A percentile compares a stretch with the other conserved stretches of the same genome.
These are phyloP conservation scores for Emydocephalus ijimae DNA, from an alignment of 2,113 vertebrate genomes.

Conservation along the genomic window DNA sequence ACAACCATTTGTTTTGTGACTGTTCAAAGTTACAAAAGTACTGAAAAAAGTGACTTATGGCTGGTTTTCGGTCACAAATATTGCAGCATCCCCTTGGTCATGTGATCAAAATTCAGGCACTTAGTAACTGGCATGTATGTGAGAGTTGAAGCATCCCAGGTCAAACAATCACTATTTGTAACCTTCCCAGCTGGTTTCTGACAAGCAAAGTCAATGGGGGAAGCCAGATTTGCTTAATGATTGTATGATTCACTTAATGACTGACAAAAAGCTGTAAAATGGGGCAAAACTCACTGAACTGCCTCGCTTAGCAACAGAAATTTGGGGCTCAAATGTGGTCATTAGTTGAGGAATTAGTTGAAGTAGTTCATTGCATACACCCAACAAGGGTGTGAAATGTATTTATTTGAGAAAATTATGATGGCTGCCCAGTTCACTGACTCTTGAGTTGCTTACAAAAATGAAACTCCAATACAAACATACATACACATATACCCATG, in stretches of 20 bases:
- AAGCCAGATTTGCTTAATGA: neutral
- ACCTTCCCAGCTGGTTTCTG: neutral
- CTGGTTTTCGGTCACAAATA: neutral
- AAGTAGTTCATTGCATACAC: neutral
- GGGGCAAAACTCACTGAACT: neutral
- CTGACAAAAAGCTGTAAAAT: neutral
- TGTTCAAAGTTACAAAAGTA: neutral
- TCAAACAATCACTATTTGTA: neutral
- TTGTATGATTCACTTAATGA: neutral
- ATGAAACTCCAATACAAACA: neutral
- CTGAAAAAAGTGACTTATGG: neutral
- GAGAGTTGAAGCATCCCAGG: neutral
- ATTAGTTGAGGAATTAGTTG: neutral
- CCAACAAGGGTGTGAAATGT: neutral
- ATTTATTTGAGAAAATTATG: neutral
- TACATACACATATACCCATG: neutral
- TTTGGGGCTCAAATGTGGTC: neutral
- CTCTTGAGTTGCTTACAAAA: neutral
- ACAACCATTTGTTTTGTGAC: neutral
- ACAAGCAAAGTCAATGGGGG: neutral
- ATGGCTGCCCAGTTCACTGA: neutral
- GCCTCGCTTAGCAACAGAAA: neutral
- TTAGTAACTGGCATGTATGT: neutral
- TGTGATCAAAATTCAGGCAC: neutral
- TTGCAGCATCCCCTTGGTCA: neutral